Evolutionary conservation across 2,888 invertebrate genomes (phyloP), one percentile per base, ranked within the genome.

Genomic region (Pediacus dermestoides): DNA sequence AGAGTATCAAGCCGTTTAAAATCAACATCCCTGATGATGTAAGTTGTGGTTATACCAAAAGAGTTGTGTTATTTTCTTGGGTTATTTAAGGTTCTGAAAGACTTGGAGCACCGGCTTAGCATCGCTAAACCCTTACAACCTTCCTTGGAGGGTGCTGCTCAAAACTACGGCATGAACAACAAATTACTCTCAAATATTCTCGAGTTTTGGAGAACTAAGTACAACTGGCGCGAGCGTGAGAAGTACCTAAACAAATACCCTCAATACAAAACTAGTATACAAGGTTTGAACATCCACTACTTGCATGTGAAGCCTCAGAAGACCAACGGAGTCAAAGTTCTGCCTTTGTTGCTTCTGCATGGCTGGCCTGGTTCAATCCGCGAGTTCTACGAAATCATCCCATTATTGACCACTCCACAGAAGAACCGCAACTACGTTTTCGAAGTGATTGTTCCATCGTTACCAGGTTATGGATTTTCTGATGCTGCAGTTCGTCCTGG

Each of bases 291-390:
- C 45, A 73, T 87, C 46, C 86, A 87, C 61, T 88, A 79, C 61
- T 30, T 63, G 7, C 82, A 79, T 49, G 73, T 76, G 0, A 81
- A 79, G 63, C 51, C 55, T 3, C 37, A 41, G 61, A 14, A 40
- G 12, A 25, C 27, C n/a, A 8, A 22, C 2, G 46, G 43, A 2
- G 16, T 52, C 2, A 55, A 73, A 51, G 72, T 77, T 1, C 48
- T 81, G 1, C 85, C 87, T 0, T 57, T 88, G 1, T 67, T 88
- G 1, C 53, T 92, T 28, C 67, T 85, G 9, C 91, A 92, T 61
- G 92, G 92, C 23, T 92, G 92, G 92, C 90, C 91, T 0, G 88
- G 90, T 1, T 87, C 86, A 0, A 74, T 89, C 2, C 71, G 80
- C 8, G 91, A 92, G 68, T 91, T 89, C 67, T 82, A 84, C 56